Percentiles rank a stretch among this genome's conserved stretches.
Conservation (phyloP, 2,888 invertebrate genomes). For the Prenolepis imparis region DNA sequence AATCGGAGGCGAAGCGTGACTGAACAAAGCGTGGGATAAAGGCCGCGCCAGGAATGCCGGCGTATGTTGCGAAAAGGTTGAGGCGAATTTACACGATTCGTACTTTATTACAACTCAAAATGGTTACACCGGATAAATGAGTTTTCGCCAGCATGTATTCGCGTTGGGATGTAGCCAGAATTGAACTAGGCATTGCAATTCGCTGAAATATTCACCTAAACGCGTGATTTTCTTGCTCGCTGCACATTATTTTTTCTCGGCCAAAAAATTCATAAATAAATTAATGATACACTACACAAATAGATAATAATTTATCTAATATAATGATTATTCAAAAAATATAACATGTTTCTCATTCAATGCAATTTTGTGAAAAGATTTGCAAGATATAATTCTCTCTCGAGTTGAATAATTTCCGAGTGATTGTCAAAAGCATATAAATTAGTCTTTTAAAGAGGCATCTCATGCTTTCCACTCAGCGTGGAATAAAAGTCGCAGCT, state of each 20-base stretch:
- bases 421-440: slow-evolving; percentile 39
- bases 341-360: background rate
- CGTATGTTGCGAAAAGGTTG: slow-evolving; percentile 56
- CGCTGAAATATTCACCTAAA: background rate
- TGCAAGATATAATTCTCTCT: background rate
- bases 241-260: background rate
- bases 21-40: slow-evolving; percentile 62
- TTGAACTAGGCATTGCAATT: background rate
- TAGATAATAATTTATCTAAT: background rate
- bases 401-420: slow-evolving; percentile 7
- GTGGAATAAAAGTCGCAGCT: slow-evolving; percentile 46
- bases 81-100: slow-evolving; percentile 38
- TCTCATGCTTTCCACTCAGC: slow-evolving; percentile 54
- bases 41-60: slow-evolving; percentile 46
- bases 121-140: slow-evolving; percentile 21
- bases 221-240: background rate
- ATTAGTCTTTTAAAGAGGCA: slow-evolving; percentile 45
- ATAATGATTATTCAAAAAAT: background rate
- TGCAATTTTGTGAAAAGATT: slow-evolving; percentile 6
- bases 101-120: slow-evolving; percentile 41
- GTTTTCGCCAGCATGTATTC: background rate
- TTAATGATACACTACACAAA: background rate
- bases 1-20: slow-evolving; percentile 59
- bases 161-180: background rate
- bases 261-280: background rate